Percentiles rank a stretch among this genome's conserved stretches.
These are phyloP conservation scores for Eupeodes luniger DNA, from an alignment of 2,888 invertebrate species.

Conservation along the genomic window DNA sequence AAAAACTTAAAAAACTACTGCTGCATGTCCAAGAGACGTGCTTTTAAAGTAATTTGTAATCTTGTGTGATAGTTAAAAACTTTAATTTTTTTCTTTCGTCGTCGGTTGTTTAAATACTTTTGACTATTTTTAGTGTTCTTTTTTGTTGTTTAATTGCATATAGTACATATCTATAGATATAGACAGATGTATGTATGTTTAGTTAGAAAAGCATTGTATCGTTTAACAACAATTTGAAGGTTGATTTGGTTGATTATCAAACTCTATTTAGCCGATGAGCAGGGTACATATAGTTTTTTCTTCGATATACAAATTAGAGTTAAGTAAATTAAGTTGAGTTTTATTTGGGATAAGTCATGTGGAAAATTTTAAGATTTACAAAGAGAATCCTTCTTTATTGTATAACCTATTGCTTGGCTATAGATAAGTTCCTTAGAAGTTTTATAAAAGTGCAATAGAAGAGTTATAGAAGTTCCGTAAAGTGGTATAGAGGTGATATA, in stretches of 20 bases:
- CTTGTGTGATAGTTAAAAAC: conserved; percentile 46
- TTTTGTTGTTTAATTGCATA: conserved; percentile 13
- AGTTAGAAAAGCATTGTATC: conserved; percentile 53
- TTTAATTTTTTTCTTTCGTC: conserved; percentile 31
- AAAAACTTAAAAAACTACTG: conserved; percentile 59
- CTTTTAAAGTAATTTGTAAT: conserved; percentile 71
- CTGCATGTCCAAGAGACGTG: conserved; percentile 74
- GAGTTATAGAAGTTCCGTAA: too few species aligned
- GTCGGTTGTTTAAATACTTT: conserved; percentile 8
- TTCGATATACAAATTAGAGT: background rate
- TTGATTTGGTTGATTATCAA: conserved; percentile 73
- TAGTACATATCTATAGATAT: background rate
- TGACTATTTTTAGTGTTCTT: conserved; percentile 26
- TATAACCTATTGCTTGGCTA: too few species aligned
- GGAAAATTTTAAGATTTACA: too few species aligned
- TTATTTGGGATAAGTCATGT: too few species aligned
- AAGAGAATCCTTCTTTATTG: too few species aligned
- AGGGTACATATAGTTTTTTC: conserved; percentile 2
- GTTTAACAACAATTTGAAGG: conserved; percentile 71
- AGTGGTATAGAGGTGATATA: too few species aligned
- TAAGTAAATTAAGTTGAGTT: background rate
- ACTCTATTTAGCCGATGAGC: conserved; percentile 11
- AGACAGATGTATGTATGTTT: background rate
- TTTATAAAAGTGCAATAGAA: too few species aligned
- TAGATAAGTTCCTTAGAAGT: too few species aligned